phyloP scores from a whole-genome alignment of 2,888 invertebrate species.

The Scaeva pyrastri region DNA sequence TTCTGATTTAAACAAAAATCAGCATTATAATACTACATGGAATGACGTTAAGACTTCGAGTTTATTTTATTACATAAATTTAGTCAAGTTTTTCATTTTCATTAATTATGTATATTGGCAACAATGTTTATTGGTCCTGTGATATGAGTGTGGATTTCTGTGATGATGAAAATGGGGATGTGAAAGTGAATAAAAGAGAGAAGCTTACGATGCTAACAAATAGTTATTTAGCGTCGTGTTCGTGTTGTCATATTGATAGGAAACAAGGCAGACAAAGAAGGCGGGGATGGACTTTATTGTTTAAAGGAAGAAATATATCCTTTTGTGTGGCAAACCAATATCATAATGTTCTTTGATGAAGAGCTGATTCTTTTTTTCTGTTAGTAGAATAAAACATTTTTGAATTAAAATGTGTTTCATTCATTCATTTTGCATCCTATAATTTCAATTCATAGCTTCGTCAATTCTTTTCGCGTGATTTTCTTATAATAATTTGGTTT shows the following conservation, averaged over 20 bases:
- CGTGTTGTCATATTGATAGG: conserved; percentile 22
- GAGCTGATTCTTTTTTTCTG: background rate
- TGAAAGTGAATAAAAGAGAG: conserved; percentile 58
- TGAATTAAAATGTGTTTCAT: background rate
- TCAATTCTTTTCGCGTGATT: background rate
- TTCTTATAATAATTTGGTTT: background rate
- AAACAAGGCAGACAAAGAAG: no score
- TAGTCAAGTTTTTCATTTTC: background rate
- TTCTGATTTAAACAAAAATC: no score
- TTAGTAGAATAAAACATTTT: conserved; percentile 48
- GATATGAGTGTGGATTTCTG: background rate
- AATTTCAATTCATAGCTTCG: background rate
- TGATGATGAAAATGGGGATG: background rate
- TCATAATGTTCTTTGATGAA: conserved; percentile 46
- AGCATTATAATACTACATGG: no score
- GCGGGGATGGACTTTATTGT: conserved; percentile 31
- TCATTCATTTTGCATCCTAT: no score
- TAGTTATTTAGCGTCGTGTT: conserved; percentile 64
- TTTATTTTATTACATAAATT: no score
- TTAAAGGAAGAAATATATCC: conserved; percentile 64
- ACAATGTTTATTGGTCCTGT: background rate
- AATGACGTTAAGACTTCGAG: no score
- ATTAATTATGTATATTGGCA: background rate
- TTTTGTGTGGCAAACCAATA: conserved; percentile 56
- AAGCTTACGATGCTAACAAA: conserved; percentile 39